phyloP scores from a whole-genome alignment of 2,113 vertebrate genomes.

The Pseudopodoces humilis region DNA sequence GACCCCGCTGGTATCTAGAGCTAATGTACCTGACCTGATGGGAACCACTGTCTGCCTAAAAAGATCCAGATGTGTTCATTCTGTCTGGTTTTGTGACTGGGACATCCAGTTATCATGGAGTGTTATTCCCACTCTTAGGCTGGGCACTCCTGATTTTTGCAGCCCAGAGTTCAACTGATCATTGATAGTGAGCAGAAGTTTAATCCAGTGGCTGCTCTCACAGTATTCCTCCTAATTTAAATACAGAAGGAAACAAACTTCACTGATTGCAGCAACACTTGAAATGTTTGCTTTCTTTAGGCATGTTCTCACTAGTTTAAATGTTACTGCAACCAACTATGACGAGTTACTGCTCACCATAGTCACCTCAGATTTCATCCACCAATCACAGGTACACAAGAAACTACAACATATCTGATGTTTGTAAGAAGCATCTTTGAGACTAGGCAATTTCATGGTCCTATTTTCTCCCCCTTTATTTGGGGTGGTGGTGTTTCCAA shows the following conservation, averaged over 20 bases:
- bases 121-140: background rate
- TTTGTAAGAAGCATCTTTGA: background rate
- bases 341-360: background rate
- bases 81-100: background rate
- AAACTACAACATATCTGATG: background rate
- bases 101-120: background rate
- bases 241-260: background rate
- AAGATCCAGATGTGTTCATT: background rate
- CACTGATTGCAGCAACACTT: background rate
- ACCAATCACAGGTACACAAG: background rate
- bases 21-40: background rate
- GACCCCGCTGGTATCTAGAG: background rate
- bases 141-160: background rate
- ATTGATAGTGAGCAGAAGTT: background rate
- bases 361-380: slow-evolving; percentile 9
- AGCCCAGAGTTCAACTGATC: background rate
- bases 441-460: background rate
- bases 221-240: background rate
- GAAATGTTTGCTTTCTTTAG: background rate
- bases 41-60: background rate
- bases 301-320: background rate
- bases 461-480: background rate
- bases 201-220: background rate
- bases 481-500: background rate
- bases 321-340: background rate